Evolutionary conservation across 2,113 vertebrate genomes (phyloP).

Genomic region (Otis tarda): DNA sequence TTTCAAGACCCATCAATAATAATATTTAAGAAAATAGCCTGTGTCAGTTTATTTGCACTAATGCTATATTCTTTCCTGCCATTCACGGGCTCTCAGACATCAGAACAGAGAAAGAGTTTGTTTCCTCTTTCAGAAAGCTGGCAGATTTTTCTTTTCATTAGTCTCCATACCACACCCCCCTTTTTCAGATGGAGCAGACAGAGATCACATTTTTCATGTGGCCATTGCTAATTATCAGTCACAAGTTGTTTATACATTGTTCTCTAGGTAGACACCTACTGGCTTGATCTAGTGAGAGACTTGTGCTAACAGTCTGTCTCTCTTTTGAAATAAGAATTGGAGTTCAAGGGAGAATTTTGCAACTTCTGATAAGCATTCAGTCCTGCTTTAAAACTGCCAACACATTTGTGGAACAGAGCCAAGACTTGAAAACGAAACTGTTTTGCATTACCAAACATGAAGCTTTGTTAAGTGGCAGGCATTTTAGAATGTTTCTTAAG

Average conservation of each 20-base stretch:
- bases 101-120: neutral
- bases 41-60: neutral
- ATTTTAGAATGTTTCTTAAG: neutral
- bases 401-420: neutral
- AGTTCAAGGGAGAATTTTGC: neutral
- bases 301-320: neutral
- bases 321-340: neutral
- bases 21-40: neutral
- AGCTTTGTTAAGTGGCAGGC: neutral
- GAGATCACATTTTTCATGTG: neutral
- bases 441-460: neutral
- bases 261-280: neutral
- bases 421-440: neutral
- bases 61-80: neutral
- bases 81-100: neutral
- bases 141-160: neutral
- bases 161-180: fast-evolving
- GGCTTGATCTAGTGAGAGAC: neutral
- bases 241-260: neutral
- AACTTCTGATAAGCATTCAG: neutral
- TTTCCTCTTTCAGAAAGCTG: neutral
- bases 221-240: neutral
- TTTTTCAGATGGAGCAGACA: neutral
- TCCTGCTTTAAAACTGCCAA: neutral
- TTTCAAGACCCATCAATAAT: neutral